Base-by-base conservation (phyloP, 1,140 invertebrate genomes). In the Anagrus nilaparvatae region DNA sequence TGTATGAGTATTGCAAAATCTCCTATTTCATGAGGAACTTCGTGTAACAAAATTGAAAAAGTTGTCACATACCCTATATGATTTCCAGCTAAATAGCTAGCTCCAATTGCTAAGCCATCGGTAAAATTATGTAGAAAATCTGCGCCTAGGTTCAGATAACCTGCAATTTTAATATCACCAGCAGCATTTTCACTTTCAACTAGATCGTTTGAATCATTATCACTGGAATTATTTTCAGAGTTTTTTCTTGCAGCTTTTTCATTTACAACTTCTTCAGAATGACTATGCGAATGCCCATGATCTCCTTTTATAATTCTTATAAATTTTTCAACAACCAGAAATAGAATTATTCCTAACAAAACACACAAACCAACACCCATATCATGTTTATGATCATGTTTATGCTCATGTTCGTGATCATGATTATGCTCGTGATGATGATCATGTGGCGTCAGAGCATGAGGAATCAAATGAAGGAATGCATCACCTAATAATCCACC, bases 91-190 rank as follows among this genome's bases (percentile, higher is more conserved):
- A 96, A 76, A 64, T 85, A 98, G n/a, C 92, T 95, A 7, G 93
- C 92, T 34, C 94, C 92, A 60, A 97, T 96, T 20, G 93, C 92
- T 19, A 97, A 62, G 25, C 93, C 94, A 77, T 97, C 94, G 23
- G 94, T 97, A 55, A 97, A 93, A 65, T 97, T 97, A 59, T 97
- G 94, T 28, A 86, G 79, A 67, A 94, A 94, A 63, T 97, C 94
- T 41, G 93, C 94, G 38, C 83, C 89, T 18, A 97, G 63, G 65
- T 97, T 97, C 37, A 97, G 70, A 61, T 93, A 97, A 3, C 90
- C 93, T 52, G 90, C 79, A 17, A 96, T 84, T 73, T 92, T 89
- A 18, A 94, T 90, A 37, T 89, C 80, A 55, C 50, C 49, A 29
- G 43, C 29, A 41, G 44, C 12, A 41, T 46, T 65, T 39, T 70